Evolutionary conservation across 1,140 invertebrate species (phyloP), one percentile per base, ranked within the genome.

Genomic region (Cheumatopsyche charites): DNA sequence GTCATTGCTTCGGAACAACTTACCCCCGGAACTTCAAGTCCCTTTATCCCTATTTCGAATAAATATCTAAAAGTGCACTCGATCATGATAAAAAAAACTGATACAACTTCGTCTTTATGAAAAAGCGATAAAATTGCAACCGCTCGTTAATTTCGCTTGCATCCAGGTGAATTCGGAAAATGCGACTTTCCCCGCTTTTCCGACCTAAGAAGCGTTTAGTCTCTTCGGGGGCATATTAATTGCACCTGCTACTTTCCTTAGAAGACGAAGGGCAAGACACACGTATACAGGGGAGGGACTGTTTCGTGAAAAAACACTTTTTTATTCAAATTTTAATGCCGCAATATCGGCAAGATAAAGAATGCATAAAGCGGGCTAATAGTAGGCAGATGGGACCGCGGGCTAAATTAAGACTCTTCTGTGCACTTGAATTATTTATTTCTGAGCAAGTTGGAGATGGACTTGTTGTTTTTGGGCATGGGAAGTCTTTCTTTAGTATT

Each of bases 261-360:
- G 21, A 42, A 45, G 23, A 19, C 36, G 61, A n/a, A 36, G 29
- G 29, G 29, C 29, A 36, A 36, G 29, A 36, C 29, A n/a, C 29
- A 9, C 9, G 29, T 36, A 36, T 36, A 36, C 9, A 36, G 29
- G 9, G 29, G 29, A 36, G 29, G 29, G 29, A 36, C 29, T 3
- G 3, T 3, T 36, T 36, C 29, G 0, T 42, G 15, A 42, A 42
- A 63, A 63, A 63, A 41, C 17, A 63, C 36, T 63, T 63, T 63
- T 63, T 63, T 63, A 42, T 45, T 63, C 36, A 63, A 63, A 63
- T 63, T 63, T 63, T 63, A 63, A 63, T 63, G 62, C 62, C 42
- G 42, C 62, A 41, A 63, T 63, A 63, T 42, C 29, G 62, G 62
- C 17, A 11, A 63, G n/a, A 63, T 63, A 63, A 63, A 63, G 29